phyloP scores from a whole-genome alignment of 2,888 invertebrate species.

The Allygus modestus region DNA sequence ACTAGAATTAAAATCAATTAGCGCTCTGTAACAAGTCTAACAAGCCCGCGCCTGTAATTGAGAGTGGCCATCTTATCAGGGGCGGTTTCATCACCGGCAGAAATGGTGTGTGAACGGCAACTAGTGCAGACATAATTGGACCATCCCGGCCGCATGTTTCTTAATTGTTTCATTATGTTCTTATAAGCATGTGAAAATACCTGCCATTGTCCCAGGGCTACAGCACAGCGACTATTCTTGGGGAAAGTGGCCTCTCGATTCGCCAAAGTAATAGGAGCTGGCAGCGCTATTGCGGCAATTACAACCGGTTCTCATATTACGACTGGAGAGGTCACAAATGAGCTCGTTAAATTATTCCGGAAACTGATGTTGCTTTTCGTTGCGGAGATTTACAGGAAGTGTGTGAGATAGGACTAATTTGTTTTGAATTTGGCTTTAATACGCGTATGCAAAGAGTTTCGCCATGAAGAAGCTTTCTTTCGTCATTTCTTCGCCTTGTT shows the following conservation, averaged over 20 bases:
- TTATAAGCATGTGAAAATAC: slow-evolving; percentile 53
- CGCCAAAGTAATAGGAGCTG: slow-evolving; percentile 24
- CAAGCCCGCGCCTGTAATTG: slow-evolving; percentile 19
- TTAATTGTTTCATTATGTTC: slow-evolving; percentile 56
- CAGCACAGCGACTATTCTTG: not conserved
- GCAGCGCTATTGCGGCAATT: not conserved
- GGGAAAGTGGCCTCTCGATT: slow-evolving; percentile 10
- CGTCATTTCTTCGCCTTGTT: no score
- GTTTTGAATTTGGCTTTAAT: no score
- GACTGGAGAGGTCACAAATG: not conserved
- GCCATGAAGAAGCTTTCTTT: no score
- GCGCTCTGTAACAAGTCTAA: slow-evolving; percentile 21
- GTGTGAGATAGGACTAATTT: no score
- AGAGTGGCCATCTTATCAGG: slow-evolving; percentile 33
- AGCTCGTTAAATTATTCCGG: slow-evolving; percentile 21
- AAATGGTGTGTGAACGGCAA: slow-evolving; percentile 54
- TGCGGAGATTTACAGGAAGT: not conserved
- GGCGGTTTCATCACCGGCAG: slow-evolving; percentile 39
- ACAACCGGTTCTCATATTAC: slow-evolving; percentile 11
- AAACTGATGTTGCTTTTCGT: not conserved
- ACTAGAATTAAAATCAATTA: slow-evolving; percentile 45
- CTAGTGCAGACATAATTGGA: slow-evolving; percentile 52
- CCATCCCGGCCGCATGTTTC: slow-evolving; percentile 30
- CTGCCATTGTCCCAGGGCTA: not conserved
- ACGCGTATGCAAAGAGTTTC: no score